These are phyloP conservation scores for Oreochromis spilurus DNA, from an alignment of 2,113 vertebrate species.

Conservation along the genomic window DNA sequence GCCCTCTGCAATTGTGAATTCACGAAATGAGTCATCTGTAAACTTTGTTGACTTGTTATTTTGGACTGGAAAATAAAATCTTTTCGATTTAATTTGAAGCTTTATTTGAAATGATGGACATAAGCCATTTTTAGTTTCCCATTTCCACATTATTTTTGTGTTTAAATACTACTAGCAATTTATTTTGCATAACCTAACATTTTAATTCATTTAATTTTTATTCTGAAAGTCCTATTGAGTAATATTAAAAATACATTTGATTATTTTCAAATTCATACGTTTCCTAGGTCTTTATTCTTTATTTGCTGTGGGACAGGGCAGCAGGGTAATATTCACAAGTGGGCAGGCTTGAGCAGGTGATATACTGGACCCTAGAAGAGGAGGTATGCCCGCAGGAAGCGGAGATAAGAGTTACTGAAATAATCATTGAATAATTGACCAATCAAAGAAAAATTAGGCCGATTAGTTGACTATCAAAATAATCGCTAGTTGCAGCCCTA, in stretches of 20 bases:
- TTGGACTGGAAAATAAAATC: neutral
- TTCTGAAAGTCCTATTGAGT: neutral
- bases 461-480: neutral
- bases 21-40: neutral
- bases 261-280: neutral
- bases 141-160: neutral
- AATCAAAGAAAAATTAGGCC: neutral
- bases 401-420: neutral
- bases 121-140: neutral
- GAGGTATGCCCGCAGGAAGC: neutral
- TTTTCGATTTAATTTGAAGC: neutral
- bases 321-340: neutral
- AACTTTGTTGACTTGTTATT: neutral
- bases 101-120: neutral
- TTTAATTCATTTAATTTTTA: neutral
- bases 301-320: neutral
- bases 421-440: neutral
- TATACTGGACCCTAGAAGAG: neutral
- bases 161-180: neutral
- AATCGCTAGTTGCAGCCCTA: neutral
- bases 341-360: neutral
- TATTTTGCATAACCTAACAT: neutral
- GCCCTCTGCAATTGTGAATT: neutral
- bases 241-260: neutral
- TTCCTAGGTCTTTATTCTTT: neutral